Evolutionary conservation across 2,888 invertebrate species (phyloP), one percentile per base, ranked within the genome.

Genomic region (Plebejus argus): DNA sequence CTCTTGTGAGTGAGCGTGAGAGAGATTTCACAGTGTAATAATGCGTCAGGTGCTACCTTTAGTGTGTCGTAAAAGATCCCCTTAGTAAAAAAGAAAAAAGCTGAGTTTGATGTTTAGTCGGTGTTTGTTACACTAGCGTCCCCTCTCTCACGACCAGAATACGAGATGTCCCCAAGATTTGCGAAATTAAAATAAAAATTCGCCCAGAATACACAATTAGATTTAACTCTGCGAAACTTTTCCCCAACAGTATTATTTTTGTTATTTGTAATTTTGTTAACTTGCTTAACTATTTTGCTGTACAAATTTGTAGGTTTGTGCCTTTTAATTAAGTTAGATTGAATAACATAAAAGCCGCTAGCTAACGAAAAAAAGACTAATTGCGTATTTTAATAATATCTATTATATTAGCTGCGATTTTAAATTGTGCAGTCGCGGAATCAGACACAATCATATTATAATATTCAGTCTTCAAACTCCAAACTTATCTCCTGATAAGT

Each of bases 81-180:
- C 58, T 28, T 8, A 33, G 28, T 70, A 71, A 18, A 35, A 71
- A 39, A 53, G 18, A 53, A 35, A 70, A 70, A 70, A 70, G 66
- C 76, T 70, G 18, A 20, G 71, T 58, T 33, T 77, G 56, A 71
- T 77, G 77, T 77, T 71, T 71, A 77, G 56, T 20, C 70, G 39
- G 56, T 76, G 39, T 70, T 56, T 77, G 71, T 56, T 76, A 79
- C 53, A 76, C 61, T 61, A 79, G 74, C 76, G 71, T 71, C 23
- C 76, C 76, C 77, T 61, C 33, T 15, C 70, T 20, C 56, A 58
- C 71, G 77, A 70, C 39, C 23, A 39, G 71, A 77, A 77, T 77
- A 72, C 39, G 33, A 33, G 71, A 77, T 72, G 58, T 23, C 71
- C 71, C 39, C 35, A 28, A 53, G 71, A 77, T 72, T 58, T 74